A percentile compares a stretch with the other conserved stretches of the same genome.
phyloP scores from a whole-genome alignment of 2,888 invertebrate species.

The Incurvaria masculella region DNA sequence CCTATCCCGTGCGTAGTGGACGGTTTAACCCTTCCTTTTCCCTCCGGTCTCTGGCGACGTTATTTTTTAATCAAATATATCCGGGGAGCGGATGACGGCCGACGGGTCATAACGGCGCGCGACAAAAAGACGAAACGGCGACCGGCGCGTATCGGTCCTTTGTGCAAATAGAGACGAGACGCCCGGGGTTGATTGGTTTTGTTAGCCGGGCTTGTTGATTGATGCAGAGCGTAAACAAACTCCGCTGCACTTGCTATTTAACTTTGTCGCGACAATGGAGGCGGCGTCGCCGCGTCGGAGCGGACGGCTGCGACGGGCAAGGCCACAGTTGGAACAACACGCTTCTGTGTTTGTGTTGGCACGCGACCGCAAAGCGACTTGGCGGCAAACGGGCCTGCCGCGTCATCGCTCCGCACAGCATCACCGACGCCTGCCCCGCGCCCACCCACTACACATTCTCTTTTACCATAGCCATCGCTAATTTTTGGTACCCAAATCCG shows the following conservation, averaged over 20 bases:
- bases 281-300: constrained; percentile 13
- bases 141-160: constrained; percentile 48
- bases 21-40: constrained; percentile 7
- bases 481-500: no score
- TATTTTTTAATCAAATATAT: constrained; percentile 61
- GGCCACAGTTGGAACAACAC: no score
- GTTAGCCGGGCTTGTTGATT: constrained; percentile 54
- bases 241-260: constrained; percentile 20
- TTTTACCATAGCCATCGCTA: no score
- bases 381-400: no score
- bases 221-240: constrained; percentile 52
- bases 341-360: no score
- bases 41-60: constrained; percentile 52
- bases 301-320: no score
- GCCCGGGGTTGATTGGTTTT: constrained; percentile 54
- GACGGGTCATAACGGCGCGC: constrained; percentile 16
- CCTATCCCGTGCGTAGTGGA: constrained; percentile 13
- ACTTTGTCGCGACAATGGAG: constrained; percentile 36
- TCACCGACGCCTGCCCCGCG: no score
- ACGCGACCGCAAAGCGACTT: no score
- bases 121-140: constrained; percentile 27
- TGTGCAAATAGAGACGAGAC: constrained; percentile 58
- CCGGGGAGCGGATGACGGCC: constrained; percentile 49
- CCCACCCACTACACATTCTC: no score
- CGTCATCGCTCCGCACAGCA: no score